A percentile compares a stretch with the other conserved stretches of the same genome.
These are phyloP conservation scores for Lepidurus arcticus DNA, from an alignment of 1,140 invertebrate species.

Conservation along the genomic window DNA sequence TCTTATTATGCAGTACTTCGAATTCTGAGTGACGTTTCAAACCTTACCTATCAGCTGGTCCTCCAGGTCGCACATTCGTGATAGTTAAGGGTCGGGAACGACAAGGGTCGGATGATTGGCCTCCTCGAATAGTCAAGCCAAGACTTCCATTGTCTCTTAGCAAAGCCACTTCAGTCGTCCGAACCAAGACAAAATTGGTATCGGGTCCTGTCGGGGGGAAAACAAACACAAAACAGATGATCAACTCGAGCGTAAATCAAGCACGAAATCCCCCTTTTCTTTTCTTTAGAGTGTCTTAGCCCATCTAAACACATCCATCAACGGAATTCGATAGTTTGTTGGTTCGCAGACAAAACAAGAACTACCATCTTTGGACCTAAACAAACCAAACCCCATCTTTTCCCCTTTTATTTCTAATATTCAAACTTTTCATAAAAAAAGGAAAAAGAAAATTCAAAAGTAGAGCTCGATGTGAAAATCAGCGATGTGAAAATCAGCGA, in stretches of 20 bases:
- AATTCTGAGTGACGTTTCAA: neutral
- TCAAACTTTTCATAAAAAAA: neutral
- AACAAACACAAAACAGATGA: neutral
- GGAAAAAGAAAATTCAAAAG: neutral
- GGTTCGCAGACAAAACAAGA: neutral
- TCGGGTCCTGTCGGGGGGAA: neutral
- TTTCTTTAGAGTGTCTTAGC: too few relatives aligned
- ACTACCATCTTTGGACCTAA: neutral
- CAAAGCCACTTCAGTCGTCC: neutral
- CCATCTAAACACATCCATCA: neutral
- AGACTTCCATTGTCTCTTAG: slow-evolving; percentile 75
- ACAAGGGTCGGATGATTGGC: slow-evolving; percentile 54
- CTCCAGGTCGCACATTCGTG: slow-evolving; percentile 78
- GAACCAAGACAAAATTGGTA: neutral
- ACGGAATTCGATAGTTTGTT: slow-evolving; percentile 2
- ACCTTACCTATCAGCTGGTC: slow-evolving; percentile 72
- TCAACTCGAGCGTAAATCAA: neutral
- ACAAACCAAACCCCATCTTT: neutral
- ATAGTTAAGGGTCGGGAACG: slow-evolving; percentile 69
- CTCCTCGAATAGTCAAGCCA: slow-evolving; percentile 80
- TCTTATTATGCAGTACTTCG: neutral
- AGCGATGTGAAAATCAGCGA: slow-evolving; percentile 16
- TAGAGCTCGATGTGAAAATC: neutral
- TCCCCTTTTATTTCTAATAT: neutral
- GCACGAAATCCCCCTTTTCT: neutral